Evolutionary conservation across 2,888 invertebrate species (phyloP).

Genomic region (Phortica magna): DNA sequence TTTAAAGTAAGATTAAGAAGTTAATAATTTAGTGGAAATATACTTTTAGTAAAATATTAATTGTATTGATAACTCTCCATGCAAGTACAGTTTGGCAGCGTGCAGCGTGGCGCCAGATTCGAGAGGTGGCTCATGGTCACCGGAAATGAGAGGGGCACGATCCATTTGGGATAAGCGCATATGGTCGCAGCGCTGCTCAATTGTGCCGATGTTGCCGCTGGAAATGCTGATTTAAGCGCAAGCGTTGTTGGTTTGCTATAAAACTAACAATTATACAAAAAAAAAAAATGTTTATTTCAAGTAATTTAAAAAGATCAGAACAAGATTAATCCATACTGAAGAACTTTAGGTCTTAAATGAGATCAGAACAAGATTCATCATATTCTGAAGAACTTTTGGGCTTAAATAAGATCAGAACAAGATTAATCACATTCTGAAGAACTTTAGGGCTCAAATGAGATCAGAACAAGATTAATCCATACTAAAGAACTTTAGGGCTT

Average conservation of each 20-base stretch:
- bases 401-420: no score
- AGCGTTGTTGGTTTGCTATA: constrained; percentile 13
- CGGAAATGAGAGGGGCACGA: constrained; percentile 76
- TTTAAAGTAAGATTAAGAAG: not conserved
- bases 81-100: constrained; percentile 77
- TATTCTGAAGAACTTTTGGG: no score
- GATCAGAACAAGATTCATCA: no score
- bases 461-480: no score
- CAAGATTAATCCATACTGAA: no score
- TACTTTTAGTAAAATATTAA: constrained; percentile 39
- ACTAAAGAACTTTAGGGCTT: no score
- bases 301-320: no score
- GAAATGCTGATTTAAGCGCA: constrained; percentile 26
- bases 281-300: constrained; percentile 1
- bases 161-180: constrained; percentile 77
- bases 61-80: constrained; percentile 74
- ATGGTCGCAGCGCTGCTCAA: constrained; percentile 51
- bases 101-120: constrained; percentile 79
- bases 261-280: not conserved
- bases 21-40: constrained; percentile 43
- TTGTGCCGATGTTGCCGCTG: constrained; percentile 18
- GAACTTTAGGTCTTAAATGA: no score
- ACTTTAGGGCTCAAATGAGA: no score
- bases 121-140: constrained; percentile 77
- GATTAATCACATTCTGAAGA: no score